Evolutionary conservation across 2,113 vertebrate genomes (phyloP).

Genomic region (Entelurus aequoreus): DNA sequence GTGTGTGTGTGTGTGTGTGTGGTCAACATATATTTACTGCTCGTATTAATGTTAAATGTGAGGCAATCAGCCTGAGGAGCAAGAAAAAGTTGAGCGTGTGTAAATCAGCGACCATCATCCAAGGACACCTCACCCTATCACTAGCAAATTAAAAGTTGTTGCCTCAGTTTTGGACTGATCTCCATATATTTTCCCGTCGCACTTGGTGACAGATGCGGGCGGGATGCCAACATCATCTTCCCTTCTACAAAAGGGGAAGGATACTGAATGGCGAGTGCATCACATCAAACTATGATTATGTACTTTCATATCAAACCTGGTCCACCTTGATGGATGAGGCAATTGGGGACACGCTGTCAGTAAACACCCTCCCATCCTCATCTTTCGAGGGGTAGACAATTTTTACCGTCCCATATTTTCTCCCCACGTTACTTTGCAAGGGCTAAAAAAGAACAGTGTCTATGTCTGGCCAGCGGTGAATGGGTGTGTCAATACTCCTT

Average conservation of each 20-base stretch:
- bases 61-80: background rate
- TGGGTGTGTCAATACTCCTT: constrained; percentile 61
- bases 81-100: background rate
- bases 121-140: constrained; percentile 8
- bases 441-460: constrained; percentile 3
- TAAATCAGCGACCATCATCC: background rate
- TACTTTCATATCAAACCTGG: background rate
- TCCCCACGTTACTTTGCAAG: background rate
- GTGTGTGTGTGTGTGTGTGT: too few species aligned
- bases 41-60: background rate
- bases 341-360: constrained; percentile 4
- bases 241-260: background rate
- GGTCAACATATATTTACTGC: background rate
- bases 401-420: background rate
- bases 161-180: constrained; percentile 1
- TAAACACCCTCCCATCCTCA: background rate
- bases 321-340: background rate
- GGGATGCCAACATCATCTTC: background rate
- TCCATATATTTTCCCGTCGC: background rate
- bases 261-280: background rate
- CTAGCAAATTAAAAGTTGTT: constrained; percentile 3
- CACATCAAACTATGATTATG: background rate
- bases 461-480: constrained; percentile 28
- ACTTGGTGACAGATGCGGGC: background rate
- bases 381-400: background rate